phyloP scores from a whole-genome alignment of 1,140 invertebrate species.

The Drosophila eugracilis region DNA sequence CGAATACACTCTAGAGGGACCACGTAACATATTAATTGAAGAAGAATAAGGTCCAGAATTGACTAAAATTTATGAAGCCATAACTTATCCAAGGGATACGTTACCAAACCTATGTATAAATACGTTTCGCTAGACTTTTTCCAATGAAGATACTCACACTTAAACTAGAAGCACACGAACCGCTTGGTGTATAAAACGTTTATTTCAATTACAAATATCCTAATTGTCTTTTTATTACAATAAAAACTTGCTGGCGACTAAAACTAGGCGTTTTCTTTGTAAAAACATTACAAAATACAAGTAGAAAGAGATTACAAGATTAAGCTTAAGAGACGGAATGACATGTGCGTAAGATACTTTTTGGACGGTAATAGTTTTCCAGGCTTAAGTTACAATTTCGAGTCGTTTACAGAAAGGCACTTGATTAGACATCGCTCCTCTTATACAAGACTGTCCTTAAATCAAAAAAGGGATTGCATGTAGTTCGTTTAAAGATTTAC shows the following conservation, averaged over 20 bases:
- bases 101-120: too few relatives aligned
- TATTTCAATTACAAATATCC: constrained; percentile 58
- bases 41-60: too few relatives aligned
- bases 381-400: constrained; percentile 44
- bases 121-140: too few relatives aligned
- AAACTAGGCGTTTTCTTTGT: constrained; percentile 41
- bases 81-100: too few relatives aligned
- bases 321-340: constrained; percentile 34
- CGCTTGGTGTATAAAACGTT: constrained; percentile 38
- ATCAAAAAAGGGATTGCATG: neutral
- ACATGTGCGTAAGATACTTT: constrained; percentile 15
- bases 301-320: constrained; percentile 19
- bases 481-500: neutral
- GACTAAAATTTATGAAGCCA: too few relatives aligned
- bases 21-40: too few relatives aligned
- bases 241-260: constrained; percentile 58
- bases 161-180: too few relatives aligned
- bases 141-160: too few relatives aligned
- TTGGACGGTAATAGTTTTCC: constrained; percentile 56
- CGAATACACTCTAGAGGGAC: too few relatives aligned
- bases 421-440: constrained; percentile 24
- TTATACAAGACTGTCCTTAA: neutral
- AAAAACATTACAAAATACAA: constrained; percentile 35
- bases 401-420: constrained; percentile 60
- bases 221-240: constrained; percentile 54